phyloP scores from a whole-genome alignment of 2,113 vertebrate genomes.

The Myotis davidii region DNA sequence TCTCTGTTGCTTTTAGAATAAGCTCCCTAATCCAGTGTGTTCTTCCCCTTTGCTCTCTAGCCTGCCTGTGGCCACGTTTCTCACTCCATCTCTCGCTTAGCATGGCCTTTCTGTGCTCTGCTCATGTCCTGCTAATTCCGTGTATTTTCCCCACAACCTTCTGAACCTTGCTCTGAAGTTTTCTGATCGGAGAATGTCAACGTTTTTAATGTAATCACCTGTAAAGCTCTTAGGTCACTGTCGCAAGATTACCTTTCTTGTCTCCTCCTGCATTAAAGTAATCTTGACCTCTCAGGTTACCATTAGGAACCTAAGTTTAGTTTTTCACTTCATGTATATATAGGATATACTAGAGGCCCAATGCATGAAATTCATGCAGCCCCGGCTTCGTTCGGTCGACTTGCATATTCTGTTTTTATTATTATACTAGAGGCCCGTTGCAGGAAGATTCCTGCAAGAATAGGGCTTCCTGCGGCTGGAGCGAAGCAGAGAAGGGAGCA shows the following conservation, averaged over 20 bases:
- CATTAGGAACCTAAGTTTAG: not conserved
- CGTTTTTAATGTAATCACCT: not conserved
- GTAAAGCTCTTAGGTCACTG: not conserved
- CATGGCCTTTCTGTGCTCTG: not conserved
- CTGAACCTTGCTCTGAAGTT: not conserved
- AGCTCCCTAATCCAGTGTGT: not conserved
- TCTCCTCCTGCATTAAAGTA: not conserved
- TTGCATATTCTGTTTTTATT: too few species aligned
- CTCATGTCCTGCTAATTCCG: not conserved
- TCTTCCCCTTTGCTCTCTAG: not conserved
- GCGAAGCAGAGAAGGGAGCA: too few species aligned
- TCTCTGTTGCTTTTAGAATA: constrained; percentile 15
- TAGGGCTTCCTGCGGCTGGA: too few species aligned
- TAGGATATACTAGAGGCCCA: too few species aligned
- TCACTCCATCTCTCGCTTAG: not conserved
- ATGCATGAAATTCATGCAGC: too few species aligned
- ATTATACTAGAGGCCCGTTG: too few species aligned
- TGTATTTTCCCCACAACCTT: not conserved
- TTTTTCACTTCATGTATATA: not conserved
- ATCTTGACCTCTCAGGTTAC: not conserved
- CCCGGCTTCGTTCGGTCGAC: too few species aligned
- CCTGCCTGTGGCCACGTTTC: not conserved
- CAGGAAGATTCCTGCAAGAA: too few species aligned
- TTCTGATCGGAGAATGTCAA: not conserved
- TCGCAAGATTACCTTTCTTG: not conserved